Percentiles rank a stretch among this genome's conserved stretches.
Conservation (phyloP, 2,113 vertebrate species). For the Spilogale gracilis region DNA sequence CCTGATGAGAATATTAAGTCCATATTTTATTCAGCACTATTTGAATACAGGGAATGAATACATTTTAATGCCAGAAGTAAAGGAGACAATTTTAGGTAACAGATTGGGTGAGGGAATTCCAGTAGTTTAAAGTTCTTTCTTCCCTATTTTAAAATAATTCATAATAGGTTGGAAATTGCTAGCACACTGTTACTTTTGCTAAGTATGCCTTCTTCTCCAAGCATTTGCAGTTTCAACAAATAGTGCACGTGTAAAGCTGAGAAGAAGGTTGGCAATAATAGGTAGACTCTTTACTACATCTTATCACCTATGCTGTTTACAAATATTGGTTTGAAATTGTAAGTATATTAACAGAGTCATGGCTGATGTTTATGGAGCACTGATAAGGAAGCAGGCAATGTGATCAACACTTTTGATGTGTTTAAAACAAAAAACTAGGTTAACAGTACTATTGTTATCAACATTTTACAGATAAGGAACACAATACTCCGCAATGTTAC, state of each 20-base stretch:
- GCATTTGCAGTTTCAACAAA: neutral
- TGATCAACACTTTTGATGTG: neutral
- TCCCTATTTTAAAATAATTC: neutral
- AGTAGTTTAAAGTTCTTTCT: neutral
- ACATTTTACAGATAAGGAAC: neutral
- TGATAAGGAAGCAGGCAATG: neutral
- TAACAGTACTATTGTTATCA: neutral
- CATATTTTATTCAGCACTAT: conserved; percentile 4
- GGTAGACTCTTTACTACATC: neutral
- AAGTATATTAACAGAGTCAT: neutral
- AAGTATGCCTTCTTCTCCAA: conserved; percentile 9
- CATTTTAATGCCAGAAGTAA: conserved; percentile 40
- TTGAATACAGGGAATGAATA: conserved; percentile 45
- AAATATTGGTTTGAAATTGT: neutral
- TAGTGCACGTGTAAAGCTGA: neutral
- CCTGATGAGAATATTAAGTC: neutral
- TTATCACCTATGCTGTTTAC: neutral
- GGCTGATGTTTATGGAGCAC: neutral
- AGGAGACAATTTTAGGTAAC: conserved; percentile 15
- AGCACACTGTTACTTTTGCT: neutral
- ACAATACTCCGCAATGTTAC: neutral
- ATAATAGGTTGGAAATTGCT: neutral
- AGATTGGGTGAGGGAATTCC: neutral
- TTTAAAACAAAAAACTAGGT: neutral
- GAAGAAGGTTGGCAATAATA: neutral